These are phyloP conservation scores for Mus minutoides DNA, from an alignment of 2,797 vertebrate species.

Conservation along the genomic window DNA sequence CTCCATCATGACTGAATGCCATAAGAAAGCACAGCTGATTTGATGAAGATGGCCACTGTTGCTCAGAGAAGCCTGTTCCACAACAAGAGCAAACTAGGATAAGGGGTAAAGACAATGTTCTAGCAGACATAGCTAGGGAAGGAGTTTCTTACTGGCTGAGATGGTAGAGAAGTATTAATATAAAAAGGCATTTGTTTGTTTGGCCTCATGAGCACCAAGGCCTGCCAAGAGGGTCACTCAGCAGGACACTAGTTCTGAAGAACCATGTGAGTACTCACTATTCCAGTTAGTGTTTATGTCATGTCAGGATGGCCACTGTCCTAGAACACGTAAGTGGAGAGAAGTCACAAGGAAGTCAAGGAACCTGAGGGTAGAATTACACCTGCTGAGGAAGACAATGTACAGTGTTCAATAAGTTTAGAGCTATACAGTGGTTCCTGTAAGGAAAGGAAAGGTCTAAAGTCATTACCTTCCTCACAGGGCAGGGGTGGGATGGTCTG, in stretches of 20 bases:
- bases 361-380: not conserved
- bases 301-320: not conserved
- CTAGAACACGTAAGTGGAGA: not conserved
- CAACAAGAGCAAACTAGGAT: not conserved
- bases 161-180: not conserved
- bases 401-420: not conserved
- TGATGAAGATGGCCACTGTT: not conserved
- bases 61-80: not conserved
- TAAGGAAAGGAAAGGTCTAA: not conserved
- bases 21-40: not conserved
- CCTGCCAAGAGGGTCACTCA: not conserved
- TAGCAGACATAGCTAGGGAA: not conserved
- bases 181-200: not conserved
- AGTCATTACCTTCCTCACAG: not conserved
- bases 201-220: not conserved
- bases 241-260: not conserved
- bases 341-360: not conserved
- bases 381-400: not conserved
- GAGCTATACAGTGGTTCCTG: not conserved
- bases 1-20: not conserved
- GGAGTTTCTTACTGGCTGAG: not conserved
- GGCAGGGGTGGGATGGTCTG: not conserved
- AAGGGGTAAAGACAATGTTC: not conserved
- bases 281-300: not conserved
- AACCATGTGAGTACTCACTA: not conserved